A percentile compares a stretch with the other conserved stretches of the same genome.
phyloP scores from a whole-genome alignment of 2,888 invertebrate genomes.

The Allygus modestus region DNA sequence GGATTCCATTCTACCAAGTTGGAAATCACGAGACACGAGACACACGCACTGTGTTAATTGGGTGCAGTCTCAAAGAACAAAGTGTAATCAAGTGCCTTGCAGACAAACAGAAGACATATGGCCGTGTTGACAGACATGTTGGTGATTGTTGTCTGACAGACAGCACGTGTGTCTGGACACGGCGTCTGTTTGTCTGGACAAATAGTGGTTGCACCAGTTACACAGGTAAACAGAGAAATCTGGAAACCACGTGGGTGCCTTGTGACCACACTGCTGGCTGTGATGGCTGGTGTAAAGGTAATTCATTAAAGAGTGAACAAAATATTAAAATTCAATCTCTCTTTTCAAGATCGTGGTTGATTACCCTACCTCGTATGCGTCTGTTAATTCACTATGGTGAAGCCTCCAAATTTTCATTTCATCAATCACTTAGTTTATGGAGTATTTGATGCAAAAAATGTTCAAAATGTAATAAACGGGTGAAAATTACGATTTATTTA shows the following conservation, averaged over 20 bases:
- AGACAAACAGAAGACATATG: constrained; percentile 5
- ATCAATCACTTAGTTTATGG: too few relatives aligned
- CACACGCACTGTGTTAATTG: background rate
- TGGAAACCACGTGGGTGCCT: background rate
- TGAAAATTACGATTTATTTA: too few relatives aligned
- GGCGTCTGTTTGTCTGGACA: constrained; percentile 9
- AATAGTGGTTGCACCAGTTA: background rate
- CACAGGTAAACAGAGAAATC: constrained; percentile 28
- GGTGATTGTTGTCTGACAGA: constrained; percentile 28
- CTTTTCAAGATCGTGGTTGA: too few relatives aligned
- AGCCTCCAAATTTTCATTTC: too few relatives aligned
- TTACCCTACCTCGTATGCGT: too few relatives aligned
- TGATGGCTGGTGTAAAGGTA: too few relatives aligned
- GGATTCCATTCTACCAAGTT: background rate
- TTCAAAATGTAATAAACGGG: too few relatives aligned
- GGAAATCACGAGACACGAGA: background rate
- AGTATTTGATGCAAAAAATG: too few relatives aligned
- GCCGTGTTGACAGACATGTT: constrained; percentile 14
- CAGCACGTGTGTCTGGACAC: constrained; percentile 20
- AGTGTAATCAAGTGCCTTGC: constrained; percentile 21
- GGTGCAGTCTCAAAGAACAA: background rate
- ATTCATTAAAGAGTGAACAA: too few relatives aligned
- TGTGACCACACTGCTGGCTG: too few relatives aligned
- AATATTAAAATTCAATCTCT: too few relatives aligned
- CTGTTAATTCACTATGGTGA: too few relatives aligned